Percentiles rank a stretch among this genome's conserved stretches.
Evolutionary conservation across 2,797 vertebrate species (phyloP).

Genomic region (Schizothorax lantsangensis): DNA sequence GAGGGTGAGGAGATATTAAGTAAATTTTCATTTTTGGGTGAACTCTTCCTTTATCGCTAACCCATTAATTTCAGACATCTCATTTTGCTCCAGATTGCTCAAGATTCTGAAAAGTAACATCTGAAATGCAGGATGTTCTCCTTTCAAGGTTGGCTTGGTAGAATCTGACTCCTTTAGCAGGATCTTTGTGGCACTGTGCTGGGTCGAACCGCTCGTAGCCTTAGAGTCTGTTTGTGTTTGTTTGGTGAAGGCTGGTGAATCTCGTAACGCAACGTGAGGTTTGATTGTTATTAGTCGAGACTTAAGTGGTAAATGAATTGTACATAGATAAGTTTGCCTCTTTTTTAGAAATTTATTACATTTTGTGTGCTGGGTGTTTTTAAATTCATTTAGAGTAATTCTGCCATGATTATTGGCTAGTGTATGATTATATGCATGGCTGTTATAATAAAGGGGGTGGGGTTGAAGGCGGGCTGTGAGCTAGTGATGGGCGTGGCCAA

Average conservation of each 20-base stretch:
- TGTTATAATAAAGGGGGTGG: constrained; percentile 55
- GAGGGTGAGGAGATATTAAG: background rate
- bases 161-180: constrained; percentile 22
- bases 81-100: background rate
- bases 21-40: background rate
- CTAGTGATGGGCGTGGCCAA: constrained; percentile 34
- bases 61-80: background rate
- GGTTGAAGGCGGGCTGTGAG: constrained; percentile 45
- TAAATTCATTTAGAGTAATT: constrained; percentile 52
- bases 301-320: constrained; percentile 47
- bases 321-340: constrained; percentile 62
- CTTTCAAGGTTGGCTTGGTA: background rate
- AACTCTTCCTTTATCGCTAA: background rate
- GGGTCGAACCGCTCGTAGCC: constrained; percentile 47
- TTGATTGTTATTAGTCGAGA: constrained; percentile 41
- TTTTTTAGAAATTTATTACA: constrained; percentile 56
- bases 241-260: constrained; percentile 47
- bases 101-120: background rate
- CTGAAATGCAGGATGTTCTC: constrained; percentile 33
- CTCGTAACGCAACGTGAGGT: constrained; percentile 29
- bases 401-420: constrained; percentile 59
- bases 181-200: constrained; percentile 36
- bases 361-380: constrained; percentile 61
- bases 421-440: constrained; percentile 60
- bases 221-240: constrained; percentile 48